These are phyloP conservation scores for Argynnis bischoffii DNA, from an alignment of 2,888 invertebrate genomes.

Conservation along the genomic window DNA sequence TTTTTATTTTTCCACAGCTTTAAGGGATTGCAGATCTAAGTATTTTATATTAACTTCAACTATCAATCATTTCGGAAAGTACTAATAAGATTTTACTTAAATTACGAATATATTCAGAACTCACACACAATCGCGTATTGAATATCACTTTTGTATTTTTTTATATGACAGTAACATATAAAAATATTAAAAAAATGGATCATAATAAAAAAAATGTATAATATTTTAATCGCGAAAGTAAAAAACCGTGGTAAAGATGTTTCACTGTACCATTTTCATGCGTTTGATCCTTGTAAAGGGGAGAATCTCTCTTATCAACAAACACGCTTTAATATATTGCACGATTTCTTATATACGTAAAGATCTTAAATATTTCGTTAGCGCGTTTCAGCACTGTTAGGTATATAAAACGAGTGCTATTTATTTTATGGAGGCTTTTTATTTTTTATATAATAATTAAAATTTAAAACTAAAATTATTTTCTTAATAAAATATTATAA, in stretches of 20 bases:
- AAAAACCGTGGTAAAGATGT: constrained; percentile 24
- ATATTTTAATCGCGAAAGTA: not conserved
- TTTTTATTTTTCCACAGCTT: too few species aligned
- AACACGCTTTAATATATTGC: constrained; percentile 82
- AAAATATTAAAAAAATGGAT: too few species aligned
- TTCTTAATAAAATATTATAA: not conserved
- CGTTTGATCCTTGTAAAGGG: constrained; percentile 96
- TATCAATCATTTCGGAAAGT: too few species aligned
- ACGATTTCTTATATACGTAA: constrained; percentile 43
- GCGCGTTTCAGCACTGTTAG: constrained; percentile 39
- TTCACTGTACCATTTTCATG: constrained; percentile 41
- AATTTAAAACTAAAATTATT: not conserved
- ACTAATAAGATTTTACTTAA: too few species aligned
- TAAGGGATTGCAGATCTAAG: too few species aligned
- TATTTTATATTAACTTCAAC: too few species aligned
- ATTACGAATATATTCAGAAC: too few species aligned
- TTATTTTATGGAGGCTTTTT: not conserved
- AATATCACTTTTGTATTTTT: too few species aligned
- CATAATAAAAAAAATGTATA: too few species aligned
- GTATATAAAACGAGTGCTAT: not conserved
- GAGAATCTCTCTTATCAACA: constrained; percentile 99
- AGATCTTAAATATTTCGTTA: constrained; percentile 37
- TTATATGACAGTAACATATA: too few species aligned
- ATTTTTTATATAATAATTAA: not conserved
- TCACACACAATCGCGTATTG: too few species aligned